phyloP scores from a whole-genome alignment of 2,113 vertebrate genomes.

The Tachycineta bicolor region DNA sequence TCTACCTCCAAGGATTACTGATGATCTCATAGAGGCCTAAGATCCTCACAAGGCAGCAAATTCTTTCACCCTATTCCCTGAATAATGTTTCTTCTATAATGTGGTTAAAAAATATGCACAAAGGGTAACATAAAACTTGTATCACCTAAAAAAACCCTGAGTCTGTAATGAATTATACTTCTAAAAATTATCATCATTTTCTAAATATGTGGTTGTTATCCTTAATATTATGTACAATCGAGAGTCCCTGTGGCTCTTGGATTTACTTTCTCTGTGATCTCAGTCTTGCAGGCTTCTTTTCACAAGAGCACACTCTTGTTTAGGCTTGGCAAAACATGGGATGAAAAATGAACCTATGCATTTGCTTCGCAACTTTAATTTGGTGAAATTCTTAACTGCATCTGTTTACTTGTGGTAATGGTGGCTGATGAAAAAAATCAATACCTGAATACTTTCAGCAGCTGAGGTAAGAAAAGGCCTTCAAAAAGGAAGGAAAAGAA shows the following conservation, averaged over 20 bases:
- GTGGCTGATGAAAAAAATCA: not conserved
- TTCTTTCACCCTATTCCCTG: not conserved
- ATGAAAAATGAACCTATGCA: not conserved
- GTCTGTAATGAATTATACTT: not conserved
- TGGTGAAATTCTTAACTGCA: not conserved
- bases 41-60: not conserved
- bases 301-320: not conserved
- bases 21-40: not conserved
- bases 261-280: not conserved
- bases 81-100: not conserved
- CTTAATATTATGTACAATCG: not conserved
- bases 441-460: not conserved
- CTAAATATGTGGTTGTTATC: not conserved
- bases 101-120: not conserved
- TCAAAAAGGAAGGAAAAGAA: not conserved
- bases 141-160: not conserved
- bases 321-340: not conserved
- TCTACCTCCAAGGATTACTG: not conserved
- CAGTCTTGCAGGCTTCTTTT: not conserved
- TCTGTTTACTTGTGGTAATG: not conserved
- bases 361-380: not conserved
- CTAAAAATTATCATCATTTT: not conserved
- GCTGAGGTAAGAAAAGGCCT: not conserved
- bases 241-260: not conserved
- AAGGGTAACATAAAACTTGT: not conserved